phyloP scores from a whole-genome alignment of 1,140 invertebrate species.

The Philaenus spumarius region DNA sequence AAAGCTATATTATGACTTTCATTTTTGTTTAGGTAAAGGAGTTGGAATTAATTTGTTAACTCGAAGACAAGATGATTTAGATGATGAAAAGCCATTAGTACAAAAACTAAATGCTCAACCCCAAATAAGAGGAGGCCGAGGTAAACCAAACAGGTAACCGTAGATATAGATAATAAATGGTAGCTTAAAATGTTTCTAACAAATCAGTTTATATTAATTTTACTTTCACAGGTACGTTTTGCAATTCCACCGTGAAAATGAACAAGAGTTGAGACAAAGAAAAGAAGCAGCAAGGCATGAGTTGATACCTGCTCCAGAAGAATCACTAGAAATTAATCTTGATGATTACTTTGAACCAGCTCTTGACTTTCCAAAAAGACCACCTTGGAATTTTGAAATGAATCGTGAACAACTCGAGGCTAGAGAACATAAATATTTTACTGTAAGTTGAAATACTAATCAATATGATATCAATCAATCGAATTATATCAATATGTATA shows the following conservation, averaged over 20 bases:
- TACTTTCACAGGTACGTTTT: conserved; percentile 52
- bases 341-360: conserved; percentile 64
- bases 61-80: conserved; percentile 12
- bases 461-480: no score
- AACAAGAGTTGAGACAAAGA: conserved; percentile 55
- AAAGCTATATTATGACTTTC: no score
- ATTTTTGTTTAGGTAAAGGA: not conserved
- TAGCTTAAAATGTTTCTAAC: conserved; percentile 33
- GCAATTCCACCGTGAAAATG: conserved; percentile 65
- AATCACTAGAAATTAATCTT: conserved; percentile 59
- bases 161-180: conserved; percentile 22
- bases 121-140: conserved; percentile 29
- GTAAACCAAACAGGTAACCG: conserved; percentile 32
- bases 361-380: conserved; percentile 74
- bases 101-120: conserved; percentile 40
- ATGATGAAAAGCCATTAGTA: conserved; percentile 22
- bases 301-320: conserved; percentile 46
- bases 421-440: conserved; percentile 70
- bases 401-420: conserved; percentile 61
- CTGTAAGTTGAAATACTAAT: conserved; percentile 41
- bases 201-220: conserved; percentile 43
- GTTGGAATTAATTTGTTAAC: not conserved
- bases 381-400: conserved; percentile 70
- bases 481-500: no score
- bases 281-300: conserved; percentile 55